phyloP scores from a whole-genome alignment of 2,888 invertebrate species.

The Terebella lapidaria region DNA sequence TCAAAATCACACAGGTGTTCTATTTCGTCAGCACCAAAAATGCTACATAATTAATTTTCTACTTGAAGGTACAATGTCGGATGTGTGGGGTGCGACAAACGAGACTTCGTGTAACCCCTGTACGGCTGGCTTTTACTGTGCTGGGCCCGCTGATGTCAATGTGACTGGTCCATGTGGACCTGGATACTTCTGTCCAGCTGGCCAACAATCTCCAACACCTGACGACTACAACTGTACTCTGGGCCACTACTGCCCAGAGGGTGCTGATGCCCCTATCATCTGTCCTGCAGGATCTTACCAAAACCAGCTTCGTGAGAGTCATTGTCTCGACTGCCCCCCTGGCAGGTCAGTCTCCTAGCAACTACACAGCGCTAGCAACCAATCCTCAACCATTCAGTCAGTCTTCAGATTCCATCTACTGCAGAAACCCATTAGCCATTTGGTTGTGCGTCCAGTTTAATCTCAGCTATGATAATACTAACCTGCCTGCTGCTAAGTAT shows the following conservation, averaged over 20 bases:
- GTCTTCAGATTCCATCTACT: too few relatives aligned
- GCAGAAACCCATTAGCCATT: too few relatives aligned
- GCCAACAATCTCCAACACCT: conserved; percentile 72
- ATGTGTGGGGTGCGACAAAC: conserved; percentile 34
- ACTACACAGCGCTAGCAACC: too few relatives aligned
- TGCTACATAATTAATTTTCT: too few relatives aligned
- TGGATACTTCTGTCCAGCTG: conserved; percentile 80
- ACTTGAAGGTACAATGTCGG: conserved; percentile 44
- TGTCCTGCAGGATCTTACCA: conserved; percentile 43
- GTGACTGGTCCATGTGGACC: conserved; percentile 38
- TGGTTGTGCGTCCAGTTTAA: too few relatives aligned
- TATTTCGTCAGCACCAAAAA: too few relatives aligned
- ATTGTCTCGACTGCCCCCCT: conserved; percentile 39
- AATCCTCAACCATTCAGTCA: too few relatives aligned
- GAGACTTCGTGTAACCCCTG: conserved; percentile 37
- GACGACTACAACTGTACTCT: conserved; percentile 35
- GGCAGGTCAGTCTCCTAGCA: conserved; percentile 36
- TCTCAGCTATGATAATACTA: not conserved
- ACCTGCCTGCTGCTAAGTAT: not conserved
- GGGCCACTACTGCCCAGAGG: conserved; percentile 42
- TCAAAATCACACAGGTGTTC: too few relatives aligned
- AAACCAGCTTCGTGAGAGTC: conserved; percentile 34
- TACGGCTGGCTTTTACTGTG: conserved; percentile 39
- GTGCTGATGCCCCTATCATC: conserved; percentile 28
- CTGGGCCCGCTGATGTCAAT: conserved; percentile 33